A percentile compares a stretch with the other conserved stretches of the same genome.
phyloP scores from a whole-genome alignment of 2,888 invertebrate species.

The Machimus atricapillus region DNA sequence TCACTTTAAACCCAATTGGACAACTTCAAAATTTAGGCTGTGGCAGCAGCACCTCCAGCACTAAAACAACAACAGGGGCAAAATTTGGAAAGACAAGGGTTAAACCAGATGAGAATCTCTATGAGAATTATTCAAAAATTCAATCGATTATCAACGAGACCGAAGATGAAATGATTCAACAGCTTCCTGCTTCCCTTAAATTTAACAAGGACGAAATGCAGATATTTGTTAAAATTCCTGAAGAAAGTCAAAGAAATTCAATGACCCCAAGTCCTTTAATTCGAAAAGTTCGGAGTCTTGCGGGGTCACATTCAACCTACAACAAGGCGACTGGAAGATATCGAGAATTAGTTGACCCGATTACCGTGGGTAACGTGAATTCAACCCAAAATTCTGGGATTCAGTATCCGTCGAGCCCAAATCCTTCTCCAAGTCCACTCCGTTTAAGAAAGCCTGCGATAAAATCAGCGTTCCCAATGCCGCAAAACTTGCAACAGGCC shows the following conservation, averaged over 20 bases:
- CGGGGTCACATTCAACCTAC: neutral
- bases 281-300: neutral
- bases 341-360: too few relatives aligned
- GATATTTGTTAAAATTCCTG: slow-evolving; percentile 43
- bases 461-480: slow-evolving; percentile 68
- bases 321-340: neutral
- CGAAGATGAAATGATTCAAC: neutral
- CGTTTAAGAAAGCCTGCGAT: slow-evolving; percentile 57
- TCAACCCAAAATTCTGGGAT: neutral
- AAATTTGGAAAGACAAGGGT: slow-evolving; percentile 45
- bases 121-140: slow-evolving; percentile 32
- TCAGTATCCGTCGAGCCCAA: neutral
- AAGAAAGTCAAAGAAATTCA: neutral
- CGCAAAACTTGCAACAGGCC: slow-evolving; percentile 66
- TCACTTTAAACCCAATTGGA: neutral
- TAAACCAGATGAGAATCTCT: slow-evolving; percentile 48
- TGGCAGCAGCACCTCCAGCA: too few relatives aligned
- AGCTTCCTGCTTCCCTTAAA: slow-evolving; percentile 46
- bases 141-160: neutral
- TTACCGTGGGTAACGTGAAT: neutral
- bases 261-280: neutral
- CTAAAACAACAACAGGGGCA: too few relatives aligned
- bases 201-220: slow-evolving; percentile 48
- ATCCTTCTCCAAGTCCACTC: slow-evolving; percentile 48
- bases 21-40: neutral